These are phyloP conservation scores for Thripadectes ignobilis DNA, from an alignment of 2,797 vertebrate genomes.

Conservation along the genomic window DNA sequence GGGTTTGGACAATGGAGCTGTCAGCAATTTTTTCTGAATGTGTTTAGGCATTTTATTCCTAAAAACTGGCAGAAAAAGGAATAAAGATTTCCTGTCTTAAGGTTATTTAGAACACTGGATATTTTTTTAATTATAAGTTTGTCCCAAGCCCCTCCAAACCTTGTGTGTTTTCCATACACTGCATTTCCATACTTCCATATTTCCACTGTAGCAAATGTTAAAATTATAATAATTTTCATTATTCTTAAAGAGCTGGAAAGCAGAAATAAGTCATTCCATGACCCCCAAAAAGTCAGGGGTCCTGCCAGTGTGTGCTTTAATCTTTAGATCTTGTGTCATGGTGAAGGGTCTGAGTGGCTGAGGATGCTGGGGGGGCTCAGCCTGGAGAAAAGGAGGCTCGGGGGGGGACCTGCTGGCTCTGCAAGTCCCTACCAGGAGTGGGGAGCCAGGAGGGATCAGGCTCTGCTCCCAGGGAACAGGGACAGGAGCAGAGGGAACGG, in stretches of 20 bases:
- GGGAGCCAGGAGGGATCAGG: background rate
- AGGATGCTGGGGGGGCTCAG: background rate
- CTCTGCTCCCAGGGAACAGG: background rate
- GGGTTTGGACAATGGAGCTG: background rate
- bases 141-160: background rate
- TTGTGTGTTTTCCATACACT: accelerated
- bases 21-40: background rate
- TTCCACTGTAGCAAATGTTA: background rate
- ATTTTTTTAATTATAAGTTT: background rate
- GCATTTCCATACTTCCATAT: background rate
- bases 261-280: background rate
- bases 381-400: background rate
- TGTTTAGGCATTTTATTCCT: background rate
- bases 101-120: background rate
- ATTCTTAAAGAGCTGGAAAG: background rate
- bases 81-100: background rate
- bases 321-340: background rate
- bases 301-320: background rate
- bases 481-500: background rate
- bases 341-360: accelerated
- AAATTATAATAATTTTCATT: background rate
- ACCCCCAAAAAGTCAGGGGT: background rate
- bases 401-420: background rate
- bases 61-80: background rate
- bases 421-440: background rate